These are phyloP conservation scores for Stylophora pistillata DNA, from an alignment of 64 coral and sea anemone genomes.

Conservation along the genomic window DNA sequence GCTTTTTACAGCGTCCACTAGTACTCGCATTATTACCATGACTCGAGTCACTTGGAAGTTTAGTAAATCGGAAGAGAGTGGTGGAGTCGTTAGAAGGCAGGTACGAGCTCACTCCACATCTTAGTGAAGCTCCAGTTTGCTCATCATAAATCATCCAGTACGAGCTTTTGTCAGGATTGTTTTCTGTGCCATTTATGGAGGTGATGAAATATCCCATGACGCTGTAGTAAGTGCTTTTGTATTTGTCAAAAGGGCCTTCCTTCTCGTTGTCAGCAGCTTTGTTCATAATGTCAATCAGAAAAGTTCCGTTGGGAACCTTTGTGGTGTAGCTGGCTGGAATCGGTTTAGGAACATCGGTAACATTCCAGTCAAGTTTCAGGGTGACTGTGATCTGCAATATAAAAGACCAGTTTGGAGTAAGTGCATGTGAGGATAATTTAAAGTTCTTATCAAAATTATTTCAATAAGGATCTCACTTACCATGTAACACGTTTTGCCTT, in stretches of 20 bases:
- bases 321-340: background rate
- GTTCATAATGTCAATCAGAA: slow-evolving; percentile 18
- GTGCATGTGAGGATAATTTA: background rate
- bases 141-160: background rate
- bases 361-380: slow-evolving; percentile 1
- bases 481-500: too few relatives aligned
- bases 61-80: background rate
- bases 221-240: background rate
- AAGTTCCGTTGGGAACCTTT: background rate
- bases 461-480: too few relatives aligned
- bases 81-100: background rate
- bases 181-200: background rate
- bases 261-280: background rate
- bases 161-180: background rate
- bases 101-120: slow-evolving; percentile 7
- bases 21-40: background rate
- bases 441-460: background rate
- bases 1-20: too few relatives aligned
- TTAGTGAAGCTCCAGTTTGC: background rate
- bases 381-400: slow-evolving; percentile 27
- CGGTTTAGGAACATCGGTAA: background rate
- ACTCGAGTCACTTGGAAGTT: background rate
- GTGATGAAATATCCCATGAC: background rate
- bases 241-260: slow-evolving; percentile 5
- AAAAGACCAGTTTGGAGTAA: background rate